Conservation (phyloP, 2,113 vertebrate genomes). For the Sisor rabdophorus region DNA sequence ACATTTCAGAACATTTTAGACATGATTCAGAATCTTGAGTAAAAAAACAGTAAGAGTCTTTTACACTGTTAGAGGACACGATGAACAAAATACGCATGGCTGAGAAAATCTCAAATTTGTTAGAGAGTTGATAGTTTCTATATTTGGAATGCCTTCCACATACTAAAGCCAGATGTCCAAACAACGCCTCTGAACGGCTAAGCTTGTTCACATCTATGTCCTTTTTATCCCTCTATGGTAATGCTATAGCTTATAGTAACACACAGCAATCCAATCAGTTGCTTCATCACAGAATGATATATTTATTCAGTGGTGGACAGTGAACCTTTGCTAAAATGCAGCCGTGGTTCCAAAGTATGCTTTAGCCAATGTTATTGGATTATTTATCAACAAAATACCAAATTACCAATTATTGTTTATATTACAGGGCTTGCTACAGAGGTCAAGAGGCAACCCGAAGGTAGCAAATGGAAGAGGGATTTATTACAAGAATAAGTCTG, state of each 20-base stretch:
- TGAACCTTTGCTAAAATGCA: conserved; percentile 15
- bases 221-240: conserved; percentile 25
- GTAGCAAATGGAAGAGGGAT: not conserved
- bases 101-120: conserved; percentile 6
- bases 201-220: conserved; percentile 23
- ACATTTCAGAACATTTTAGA: too few relatives aligned
- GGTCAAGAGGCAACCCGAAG: conserved; percentile 7
- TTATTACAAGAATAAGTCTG: not conserved
- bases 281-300: conserved; percentile 32
- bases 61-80: conserved; percentile 5
- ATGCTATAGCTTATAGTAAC: conserved; percentile 26
- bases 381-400: conserved; percentile 39
- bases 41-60: too few relatives aligned
- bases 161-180: conserved; percentile 41
- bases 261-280: not conserved
- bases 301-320: conserved; percentile 18
- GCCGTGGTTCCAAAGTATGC: conserved; percentile 4
- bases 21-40: too few relatives aligned
- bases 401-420: conserved; percentile 38
- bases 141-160: conserved; percentile 44
- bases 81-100: conserved; percentile 17
- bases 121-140: conserved; percentile 42
- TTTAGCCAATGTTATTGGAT: conserved; percentile 19
- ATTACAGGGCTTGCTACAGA: conserved; percentile 8
- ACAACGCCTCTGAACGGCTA: conserved; percentile 26